phyloP scores from a whole-genome alignment of 2,888 invertebrate species.

The Bellardia pandia region DNA sequence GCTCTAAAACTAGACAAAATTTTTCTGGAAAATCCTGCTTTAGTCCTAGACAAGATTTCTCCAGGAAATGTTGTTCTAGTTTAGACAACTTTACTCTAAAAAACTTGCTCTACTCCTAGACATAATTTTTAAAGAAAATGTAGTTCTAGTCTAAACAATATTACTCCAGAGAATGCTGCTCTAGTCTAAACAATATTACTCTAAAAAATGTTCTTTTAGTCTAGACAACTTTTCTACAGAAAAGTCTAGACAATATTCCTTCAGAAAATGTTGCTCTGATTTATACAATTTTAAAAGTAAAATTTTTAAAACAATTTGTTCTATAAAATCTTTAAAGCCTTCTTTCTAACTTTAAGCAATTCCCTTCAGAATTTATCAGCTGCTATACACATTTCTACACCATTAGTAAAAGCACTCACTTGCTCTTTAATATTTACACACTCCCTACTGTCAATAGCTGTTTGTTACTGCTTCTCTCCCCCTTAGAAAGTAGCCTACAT shows the following conservation, averaged over 20 bases:
- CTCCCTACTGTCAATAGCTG: not conserved
- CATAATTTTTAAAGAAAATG: not conserved
- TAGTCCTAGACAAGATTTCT: too few species aligned
- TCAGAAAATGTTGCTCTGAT: not conserved
- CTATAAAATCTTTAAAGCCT: too few species aligned
- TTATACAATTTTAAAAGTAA: too few species aligned
- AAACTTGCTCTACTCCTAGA: not conserved
- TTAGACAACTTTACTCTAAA: too few species aligned
- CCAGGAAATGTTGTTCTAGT: too few species aligned
- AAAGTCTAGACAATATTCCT: not conserved
- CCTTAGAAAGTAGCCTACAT: conserved; percentile 53
- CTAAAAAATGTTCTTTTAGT: not conserved
- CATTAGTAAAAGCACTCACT: not conserved
- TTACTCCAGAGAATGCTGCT: not conserved
- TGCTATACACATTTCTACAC: too few species aligned
- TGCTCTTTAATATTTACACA: not conserved
- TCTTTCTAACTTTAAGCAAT: too few species aligned
- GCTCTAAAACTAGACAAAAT: not conserved
- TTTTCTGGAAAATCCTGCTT: too few species aligned
- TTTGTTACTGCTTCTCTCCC: not conserved
- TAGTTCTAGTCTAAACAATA: not conserved
- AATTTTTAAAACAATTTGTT: not conserved
- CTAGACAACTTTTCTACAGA: not conserved
- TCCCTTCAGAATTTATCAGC: too few species aligned
- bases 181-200: not conserved